phyloP scores from a whole-genome alignment of 2,888 invertebrate species.

The Macaria liturata region DNA sequence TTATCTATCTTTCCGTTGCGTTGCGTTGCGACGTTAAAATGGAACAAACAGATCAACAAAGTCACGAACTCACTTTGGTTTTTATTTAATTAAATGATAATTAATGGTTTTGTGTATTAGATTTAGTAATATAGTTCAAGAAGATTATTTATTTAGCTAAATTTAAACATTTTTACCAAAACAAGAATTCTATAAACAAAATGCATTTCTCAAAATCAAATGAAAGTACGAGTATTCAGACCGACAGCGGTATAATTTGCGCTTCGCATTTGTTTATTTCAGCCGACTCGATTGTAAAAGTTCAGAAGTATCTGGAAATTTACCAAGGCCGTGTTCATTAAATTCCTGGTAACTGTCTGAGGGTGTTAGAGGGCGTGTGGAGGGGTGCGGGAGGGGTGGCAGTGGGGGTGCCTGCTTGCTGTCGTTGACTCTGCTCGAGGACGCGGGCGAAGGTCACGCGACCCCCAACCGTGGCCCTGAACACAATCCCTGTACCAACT shows the following conservation, averaged over 20 bases:
- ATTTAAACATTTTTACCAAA: too few relatives aligned
- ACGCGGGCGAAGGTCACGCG: conserved; percentile 70
- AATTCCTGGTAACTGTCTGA: conserved; percentile 56
- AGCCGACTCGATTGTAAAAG: conserved; percentile 8
- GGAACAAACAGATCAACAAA: too few relatives aligned
- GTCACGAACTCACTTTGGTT: too few relatives aligned
- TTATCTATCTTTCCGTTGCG: too few relatives aligned
- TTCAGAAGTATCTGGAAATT: conserved; percentile 16
- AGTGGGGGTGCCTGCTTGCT: conserved; percentile 57
- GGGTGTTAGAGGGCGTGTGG: conserved; percentile 38
- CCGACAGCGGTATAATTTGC: neutral
- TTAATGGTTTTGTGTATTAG: too few relatives aligned
- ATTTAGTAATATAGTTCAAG: too few relatives aligned
- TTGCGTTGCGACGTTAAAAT: too few relatives aligned
- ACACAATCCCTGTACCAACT: conserved; percentile 44
- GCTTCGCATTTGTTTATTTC: conserved; percentile 11
- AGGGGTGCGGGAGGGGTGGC: conserved; percentile 39
- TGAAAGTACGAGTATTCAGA: neutral
- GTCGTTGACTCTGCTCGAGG: conserved; percentile 78
- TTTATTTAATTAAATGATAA: too few relatives aligned
- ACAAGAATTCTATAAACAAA: neutral
- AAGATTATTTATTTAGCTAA: too few relatives aligned
- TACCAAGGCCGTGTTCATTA: conserved; percentile 41
- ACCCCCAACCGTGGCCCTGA: conserved; percentile 52
- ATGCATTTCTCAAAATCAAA: neutral